These are phyloP conservation scores for Mesaphorura yosii DNA, from an alignment of 1,140 invertebrate species.

Conservation along the genomic window DNA sequence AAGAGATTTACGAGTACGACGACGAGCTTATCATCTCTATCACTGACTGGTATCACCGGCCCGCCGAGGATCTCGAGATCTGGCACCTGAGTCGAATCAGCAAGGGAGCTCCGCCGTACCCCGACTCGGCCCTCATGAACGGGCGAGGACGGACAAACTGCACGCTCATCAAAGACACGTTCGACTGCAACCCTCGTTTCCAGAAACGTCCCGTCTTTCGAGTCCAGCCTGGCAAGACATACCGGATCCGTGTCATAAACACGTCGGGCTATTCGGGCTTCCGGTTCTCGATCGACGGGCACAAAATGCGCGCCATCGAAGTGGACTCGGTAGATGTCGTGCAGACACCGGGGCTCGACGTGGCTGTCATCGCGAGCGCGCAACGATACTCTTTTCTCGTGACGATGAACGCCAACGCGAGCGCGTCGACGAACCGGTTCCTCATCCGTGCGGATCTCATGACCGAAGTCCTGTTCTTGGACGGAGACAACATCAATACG, in stretches of 20 bases:
- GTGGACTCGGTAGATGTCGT: conserved; percentile 10
- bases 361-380: background rate
- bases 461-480: background rate
- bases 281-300: conserved; percentile 13
- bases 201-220: background rate
- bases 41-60: conserved; percentile 20
- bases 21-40: conserved; percentile 13
- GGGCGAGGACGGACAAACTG: conserved; percentile 9
- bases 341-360: background rate
- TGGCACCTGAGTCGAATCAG: background rate
- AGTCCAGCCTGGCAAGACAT: conserved; percentile 3
- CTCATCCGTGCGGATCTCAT: background rate
- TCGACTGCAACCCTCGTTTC: background rate
- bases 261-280: background rate
- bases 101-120: conserved; percentile 4
- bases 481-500: background rate
- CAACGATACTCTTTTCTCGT: conserved; percentile 18
- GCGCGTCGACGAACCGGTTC: background rate
- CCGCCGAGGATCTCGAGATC: background rate
- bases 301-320: conserved; percentile 8
- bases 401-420: background rate
- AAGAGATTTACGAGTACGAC: conserved; percentile 11
- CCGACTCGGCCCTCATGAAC: conserved; percentile 11
- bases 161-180: background rate
- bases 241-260: conserved; percentile 16